phyloP scores from a whole-genome alignment of 2,113 vertebrate species.

The Falco punctatus region DNA sequence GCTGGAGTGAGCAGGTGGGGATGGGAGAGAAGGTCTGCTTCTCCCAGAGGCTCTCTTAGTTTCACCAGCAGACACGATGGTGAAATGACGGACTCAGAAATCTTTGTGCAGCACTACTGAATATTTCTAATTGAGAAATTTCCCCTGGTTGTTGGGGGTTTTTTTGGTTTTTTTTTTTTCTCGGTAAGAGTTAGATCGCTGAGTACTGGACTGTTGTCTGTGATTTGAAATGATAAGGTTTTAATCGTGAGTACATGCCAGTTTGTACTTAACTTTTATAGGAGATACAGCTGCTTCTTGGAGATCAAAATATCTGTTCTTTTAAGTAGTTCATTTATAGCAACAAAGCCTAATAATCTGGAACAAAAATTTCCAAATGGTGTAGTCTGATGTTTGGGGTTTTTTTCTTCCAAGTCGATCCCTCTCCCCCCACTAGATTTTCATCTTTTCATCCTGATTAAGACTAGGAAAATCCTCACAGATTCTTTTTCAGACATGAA shows the following conservation, averaged over 20 bases:
- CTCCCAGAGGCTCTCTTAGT: background rate
- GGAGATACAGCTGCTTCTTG: background rate
- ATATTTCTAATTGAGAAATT: background rate
- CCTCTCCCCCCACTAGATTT: background rate
- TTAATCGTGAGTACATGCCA: background rate
- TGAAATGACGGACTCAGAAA: background rate
- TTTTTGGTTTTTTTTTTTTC: background rate
- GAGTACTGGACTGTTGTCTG: background rate
- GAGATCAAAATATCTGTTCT: background rate
- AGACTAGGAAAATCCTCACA: background rate
- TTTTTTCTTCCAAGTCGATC: background rate
- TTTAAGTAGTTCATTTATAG: background rate
- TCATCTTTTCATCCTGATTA: background rate
- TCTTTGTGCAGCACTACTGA: background rate
- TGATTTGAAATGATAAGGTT: background rate
- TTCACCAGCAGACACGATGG: background rate
- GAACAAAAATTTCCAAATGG: background rate
- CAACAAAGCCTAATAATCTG: background rate
- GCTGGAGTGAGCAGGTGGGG: background rate
- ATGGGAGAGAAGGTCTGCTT: background rate
- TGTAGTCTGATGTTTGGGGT: background rate
- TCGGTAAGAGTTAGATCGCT: background rate
- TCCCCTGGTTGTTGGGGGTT: background rate
- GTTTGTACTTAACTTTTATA: background rate
- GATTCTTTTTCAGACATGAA: background rate